Conservation (phyloP, 53 echinoderm and acorn worm genomes). For the Paracentrotus lividus region DNA sequence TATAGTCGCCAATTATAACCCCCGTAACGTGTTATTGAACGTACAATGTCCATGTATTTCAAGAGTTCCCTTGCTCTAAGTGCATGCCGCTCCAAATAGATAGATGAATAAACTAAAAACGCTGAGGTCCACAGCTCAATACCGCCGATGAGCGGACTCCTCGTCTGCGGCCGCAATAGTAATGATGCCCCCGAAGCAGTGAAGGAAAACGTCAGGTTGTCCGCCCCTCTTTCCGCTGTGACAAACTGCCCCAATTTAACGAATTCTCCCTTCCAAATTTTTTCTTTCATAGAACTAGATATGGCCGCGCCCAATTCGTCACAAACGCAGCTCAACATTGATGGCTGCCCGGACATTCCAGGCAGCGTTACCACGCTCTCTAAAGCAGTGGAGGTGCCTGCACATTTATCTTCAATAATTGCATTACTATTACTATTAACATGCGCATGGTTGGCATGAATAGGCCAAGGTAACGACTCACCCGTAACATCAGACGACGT, state of each 20-base stretch:
- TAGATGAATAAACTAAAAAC: conserved; percentile 50
- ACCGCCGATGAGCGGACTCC: not conserved
- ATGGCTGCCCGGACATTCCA: not conserved
- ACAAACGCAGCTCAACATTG: not conserved
- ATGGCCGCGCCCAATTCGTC: not conserved
- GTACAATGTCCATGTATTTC: conserved; percentile 64
- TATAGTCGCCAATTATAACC: conserved; percentile 65
- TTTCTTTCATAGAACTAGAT: not conserved
- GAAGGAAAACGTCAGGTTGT: not conserved
- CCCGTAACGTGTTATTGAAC: not conserved
- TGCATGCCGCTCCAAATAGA: conserved; percentile 54
- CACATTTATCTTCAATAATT: not conserved
- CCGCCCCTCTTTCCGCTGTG: not conserved
- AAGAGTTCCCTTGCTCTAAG: conserved; percentile 47
- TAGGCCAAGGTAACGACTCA: not conserved
- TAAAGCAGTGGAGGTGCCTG: not conserved
- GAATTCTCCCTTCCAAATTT: not conserved
- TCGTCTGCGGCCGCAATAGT: not conserved
- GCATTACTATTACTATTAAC: not conserved
- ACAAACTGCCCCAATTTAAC: not conserved
- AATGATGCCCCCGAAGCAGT: not conserved
- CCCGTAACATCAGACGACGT: too few relatives aligned
- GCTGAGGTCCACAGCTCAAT: conserved; percentile 68
- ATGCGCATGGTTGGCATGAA: too few relatives aligned
- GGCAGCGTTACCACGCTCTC: not conserved